These are phyloP conservation scores for Nothocercus nigrocapillus DNA, from an alignment of 2,113 vertebrate genomes.

Conservation along the genomic window DNA sequence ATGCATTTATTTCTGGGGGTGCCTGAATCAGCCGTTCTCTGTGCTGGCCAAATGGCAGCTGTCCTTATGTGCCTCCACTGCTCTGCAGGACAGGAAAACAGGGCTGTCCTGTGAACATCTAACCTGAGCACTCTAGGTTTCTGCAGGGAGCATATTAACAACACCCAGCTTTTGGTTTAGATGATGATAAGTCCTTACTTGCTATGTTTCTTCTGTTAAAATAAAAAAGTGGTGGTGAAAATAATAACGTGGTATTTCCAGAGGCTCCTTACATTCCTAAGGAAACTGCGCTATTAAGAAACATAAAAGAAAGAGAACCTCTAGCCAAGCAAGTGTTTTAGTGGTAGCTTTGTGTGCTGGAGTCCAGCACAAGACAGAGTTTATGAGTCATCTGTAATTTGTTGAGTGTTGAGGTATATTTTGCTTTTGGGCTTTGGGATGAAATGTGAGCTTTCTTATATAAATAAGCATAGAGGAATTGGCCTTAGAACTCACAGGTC, in stretches of 20 bases:
- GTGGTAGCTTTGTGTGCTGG: not conserved
- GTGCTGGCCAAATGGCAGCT: not conserved
- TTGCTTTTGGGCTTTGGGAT: conserved; percentile 15
- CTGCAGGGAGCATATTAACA: not conserved
- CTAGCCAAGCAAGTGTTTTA: not conserved
- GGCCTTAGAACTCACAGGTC: conserved; percentile 18
- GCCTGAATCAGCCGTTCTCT: not conserved
- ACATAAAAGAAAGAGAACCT: not conserved
- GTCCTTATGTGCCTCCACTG: not conserved
- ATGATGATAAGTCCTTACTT: not conserved
- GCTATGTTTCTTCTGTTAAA: not conserved
- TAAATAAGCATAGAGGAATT: conserved; percentile 10
- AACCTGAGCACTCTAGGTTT: not conserved
- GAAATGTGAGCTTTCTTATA: conserved; percentile 47
- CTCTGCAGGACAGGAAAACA: not conserved
- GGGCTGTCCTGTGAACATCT: not conserved
- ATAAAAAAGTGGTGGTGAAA: not conserved
- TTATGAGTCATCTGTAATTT: conserved; percentile 1
- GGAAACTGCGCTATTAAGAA: not conserved
- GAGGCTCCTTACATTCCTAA: not conserved
- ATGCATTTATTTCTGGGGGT: not conserved
- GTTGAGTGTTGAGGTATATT: conserved; percentile 20
- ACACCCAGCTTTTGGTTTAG: not conserved
- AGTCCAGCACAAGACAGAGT: not conserved
- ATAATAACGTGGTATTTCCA: not conserved